phyloP scores from a whole-genome alignment of 2,113 vertebrate genomes.

The Sorex fumeus region DNA sequence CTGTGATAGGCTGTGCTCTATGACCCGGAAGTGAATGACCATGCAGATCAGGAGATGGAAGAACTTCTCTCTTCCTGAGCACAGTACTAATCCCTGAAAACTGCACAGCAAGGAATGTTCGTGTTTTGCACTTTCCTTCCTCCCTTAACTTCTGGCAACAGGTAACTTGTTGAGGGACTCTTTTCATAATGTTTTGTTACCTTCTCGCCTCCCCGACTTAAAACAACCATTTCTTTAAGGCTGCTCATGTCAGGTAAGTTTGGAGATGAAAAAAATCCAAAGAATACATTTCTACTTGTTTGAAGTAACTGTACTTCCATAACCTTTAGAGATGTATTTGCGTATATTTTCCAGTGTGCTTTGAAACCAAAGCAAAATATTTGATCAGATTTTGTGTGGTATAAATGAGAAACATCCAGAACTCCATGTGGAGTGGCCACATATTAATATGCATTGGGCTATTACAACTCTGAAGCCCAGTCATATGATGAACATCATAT shows the following conservation, averaged over 20 bases:
- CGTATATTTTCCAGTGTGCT: not conserved
- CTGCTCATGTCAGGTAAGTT: not conserved
- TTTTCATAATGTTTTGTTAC: not conserved
- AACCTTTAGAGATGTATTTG: not conserved
- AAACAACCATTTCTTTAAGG: not conserved
- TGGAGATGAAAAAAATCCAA: constrained; percentile 19
- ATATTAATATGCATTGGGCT: not conserved
- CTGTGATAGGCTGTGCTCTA: not conserved
- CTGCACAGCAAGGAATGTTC: not conserved
- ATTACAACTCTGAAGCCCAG: not conserved
- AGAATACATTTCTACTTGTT: constrained; percentile 28
- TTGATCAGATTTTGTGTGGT: constrained; percentile 3
- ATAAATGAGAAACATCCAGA: not conserved
- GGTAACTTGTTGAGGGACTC: not conserved
- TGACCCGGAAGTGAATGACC: not conserved
- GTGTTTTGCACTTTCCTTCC: not conserved
- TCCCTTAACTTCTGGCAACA: constrained; percentile 11
- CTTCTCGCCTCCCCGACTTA: not conserved
- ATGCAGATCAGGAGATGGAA: not conserved
- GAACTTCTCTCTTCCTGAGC: not conserved
- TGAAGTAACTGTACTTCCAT: not conserved
- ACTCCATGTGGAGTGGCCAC: not conserved
- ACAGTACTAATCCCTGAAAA: constrained; percentile 4
- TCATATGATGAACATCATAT: not conserved
- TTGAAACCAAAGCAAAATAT: constrained; percentile 27